Evolutionary conservation across 2,797 vertebrate genomes (phyloP).

Genomic region (Pangasius djambal): DNA sequence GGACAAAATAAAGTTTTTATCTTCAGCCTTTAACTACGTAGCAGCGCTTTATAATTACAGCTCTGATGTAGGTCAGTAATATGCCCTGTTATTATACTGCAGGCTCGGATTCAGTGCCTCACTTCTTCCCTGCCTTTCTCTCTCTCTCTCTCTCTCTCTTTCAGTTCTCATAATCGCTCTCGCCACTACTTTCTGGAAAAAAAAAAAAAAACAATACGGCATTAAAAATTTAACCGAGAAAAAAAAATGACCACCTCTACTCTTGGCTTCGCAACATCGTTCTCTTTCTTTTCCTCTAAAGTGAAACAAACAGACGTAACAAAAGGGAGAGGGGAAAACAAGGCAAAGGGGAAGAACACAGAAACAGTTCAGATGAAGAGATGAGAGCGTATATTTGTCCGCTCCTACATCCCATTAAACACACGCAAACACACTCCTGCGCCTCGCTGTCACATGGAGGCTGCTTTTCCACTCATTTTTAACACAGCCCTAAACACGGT

Average conservation of each 20-base stretch:
- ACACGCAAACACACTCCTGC: background rate
- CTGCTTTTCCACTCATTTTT: background rate
- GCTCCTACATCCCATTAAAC: background rate
- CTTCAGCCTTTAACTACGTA: background rate
- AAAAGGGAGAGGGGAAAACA: background rate
- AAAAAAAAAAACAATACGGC: background rate
- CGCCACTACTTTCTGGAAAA: background rate
- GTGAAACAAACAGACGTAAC: background rate
- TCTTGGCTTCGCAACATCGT: background rate
- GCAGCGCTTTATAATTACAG: slow-evolving; percentile 14
- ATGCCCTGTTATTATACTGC: slow-evolving; percentile 24
- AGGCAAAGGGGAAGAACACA: background rate
- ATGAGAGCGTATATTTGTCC: background rate
- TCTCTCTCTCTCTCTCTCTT: background rate
- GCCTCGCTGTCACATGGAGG: background rate
- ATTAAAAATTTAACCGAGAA: background rate
- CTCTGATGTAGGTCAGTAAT: slow-evolving; percentile 25
- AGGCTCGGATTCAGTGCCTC: background rate
- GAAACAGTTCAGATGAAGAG: background rate
- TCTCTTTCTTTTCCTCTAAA: background rate
- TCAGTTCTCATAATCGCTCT: background rate
- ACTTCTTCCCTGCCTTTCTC: background rate
- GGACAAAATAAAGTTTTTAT: no score
- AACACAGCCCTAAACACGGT: background rate
- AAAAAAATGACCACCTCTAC: background rate